Base-by-base conservation (phyloP, 2,113 vertebrate species). In the Lycocorax pyrrhopterus region DNA sequence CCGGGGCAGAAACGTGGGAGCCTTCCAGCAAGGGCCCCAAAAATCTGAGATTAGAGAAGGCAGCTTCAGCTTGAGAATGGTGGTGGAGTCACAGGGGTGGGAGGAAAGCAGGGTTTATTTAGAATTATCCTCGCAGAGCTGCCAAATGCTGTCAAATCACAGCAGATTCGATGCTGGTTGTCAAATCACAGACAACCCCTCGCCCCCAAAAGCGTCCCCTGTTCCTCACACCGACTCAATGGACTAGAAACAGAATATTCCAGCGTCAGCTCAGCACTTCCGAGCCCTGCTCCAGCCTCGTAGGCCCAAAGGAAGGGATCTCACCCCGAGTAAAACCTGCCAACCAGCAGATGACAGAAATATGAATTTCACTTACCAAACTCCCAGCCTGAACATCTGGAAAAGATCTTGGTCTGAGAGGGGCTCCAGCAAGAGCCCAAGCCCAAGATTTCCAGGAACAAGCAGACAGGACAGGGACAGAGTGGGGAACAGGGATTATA, bases 361-460 rank as follows among this genome's bases (percentile, higher is more conserved):
- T 6, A 39, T 0, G 12, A 18, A 37, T 58, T 92, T 47, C 16
- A 91, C 80, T 87, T 14, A 62, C 76, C 84, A 35, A 58, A 53
- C 26, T 79, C 84, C 47, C 44, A 77, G 68, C 41, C 92, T 90
- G 63, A 91, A 74, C 73, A 93, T 71, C 72, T 94, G 73, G 79
- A 77, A 90, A 84, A 88, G 68, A 84, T 62, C 72, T 67, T 35
- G 72, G 84, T 8, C 60, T 88, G 79, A 92, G 82, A 85, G 1
- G 32, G 82, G 90, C 90, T 96, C 92, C 72, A 92, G 68, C 43
- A 86, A 73, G 83, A 95, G 60, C 90, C 83, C 75, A 56, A 74
- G 30, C 7, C 78, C 93, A 92, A 41, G 69, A 93, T 53, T 75
- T 93, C 71, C 77, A 72, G 79, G 56, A 60, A 72, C 55, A 72